Evolutionary conservation across 2,888 invertebrate species (phyloP).

Genomic region (Nowickia ferox): DNA sequence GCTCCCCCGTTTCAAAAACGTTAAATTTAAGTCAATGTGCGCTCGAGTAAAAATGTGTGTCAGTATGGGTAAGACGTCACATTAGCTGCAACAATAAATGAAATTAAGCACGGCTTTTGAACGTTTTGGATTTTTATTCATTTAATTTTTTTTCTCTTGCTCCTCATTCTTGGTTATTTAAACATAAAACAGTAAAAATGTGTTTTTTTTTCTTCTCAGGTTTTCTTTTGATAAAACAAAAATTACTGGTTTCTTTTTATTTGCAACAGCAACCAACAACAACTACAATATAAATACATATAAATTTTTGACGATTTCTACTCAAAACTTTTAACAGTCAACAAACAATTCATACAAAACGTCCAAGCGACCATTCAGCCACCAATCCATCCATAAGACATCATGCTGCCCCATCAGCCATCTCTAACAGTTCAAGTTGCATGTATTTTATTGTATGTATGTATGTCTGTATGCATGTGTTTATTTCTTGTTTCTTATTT

Average conservation of each 20-base stretch:
- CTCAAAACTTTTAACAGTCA: slow-evolving; percentile 62
- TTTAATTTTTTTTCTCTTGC: slow-evolving; percentile 14
- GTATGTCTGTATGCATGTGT: not conserved
- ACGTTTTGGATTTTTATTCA: slow-evolving; percentile 1
- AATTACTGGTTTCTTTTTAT: slow-evolving; percentile 51
- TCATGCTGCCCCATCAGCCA: slow-evolving; percentile 44
- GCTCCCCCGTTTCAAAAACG: slow-evolving; percentile 68
- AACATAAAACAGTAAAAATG: slow-evolving; percentile 50
- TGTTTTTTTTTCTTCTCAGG: slow-evolving; percentile 3
- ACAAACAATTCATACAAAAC: slow-evolving; percentile 66
- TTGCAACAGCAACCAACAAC: not conserved
- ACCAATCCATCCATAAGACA: slow-evolving; percentile 42
- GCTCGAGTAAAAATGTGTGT: not conserved
- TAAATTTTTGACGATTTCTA: slow-evolving; percentile 63
- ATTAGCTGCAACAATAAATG: slow-evolving; percentile 55
- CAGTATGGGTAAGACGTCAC: slow-evolving; percentile 36
- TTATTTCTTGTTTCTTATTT: slow-evolving; percentile 55
- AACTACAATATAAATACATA: slow-evolving; percentile 33
- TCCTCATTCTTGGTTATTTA: not conserved
- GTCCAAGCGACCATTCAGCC: slow-evolving; percentile 33
- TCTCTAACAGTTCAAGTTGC: slow-evolving; percentile 60
- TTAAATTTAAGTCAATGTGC: slow-evolving; percentile 14
- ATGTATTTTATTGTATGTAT: not conserved
- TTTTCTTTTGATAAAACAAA: not conserved
- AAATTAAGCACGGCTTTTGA: slow-evolving; percentile 45